Base-by-base conservation (phyloP, 2,888 invertebrate species). In the Scaptomyza tumidula region DNA sequence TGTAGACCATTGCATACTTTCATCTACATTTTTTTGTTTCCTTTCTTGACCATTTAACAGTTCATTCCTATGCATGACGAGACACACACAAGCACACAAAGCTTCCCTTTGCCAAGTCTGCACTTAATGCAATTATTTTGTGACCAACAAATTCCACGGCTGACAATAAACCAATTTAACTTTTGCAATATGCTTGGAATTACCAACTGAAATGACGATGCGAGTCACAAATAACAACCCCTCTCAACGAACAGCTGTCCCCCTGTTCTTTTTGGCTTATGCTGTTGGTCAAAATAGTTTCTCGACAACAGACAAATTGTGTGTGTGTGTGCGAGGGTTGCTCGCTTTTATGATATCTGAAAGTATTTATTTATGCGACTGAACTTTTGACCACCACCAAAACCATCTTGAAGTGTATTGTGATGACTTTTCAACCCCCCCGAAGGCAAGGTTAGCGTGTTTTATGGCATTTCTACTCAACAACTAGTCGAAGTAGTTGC, bases 131-230 rank as follows among this genome's bases (percentile, higher is more conserved):
- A 87, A 81, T 87, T 75, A 87, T 85, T 75, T 57, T 46, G 54
- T 72, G 75, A 49, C 48, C 54, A 53, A 75, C 16, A 41, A 37
- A 10, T 75, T 75, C 75, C 75, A 75, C 54, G 60, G 53, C 75
- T 72, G 75, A 81, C 80, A 79, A 79, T 81, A 89, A 83, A 89
- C 79, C 89, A 90, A 90, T 90, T 90, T 87, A 89, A 89, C 89
- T 89, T 90, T 88, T 70, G 88, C 89, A 89, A 89, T 89, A 87
- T 90, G 89, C 89, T 83, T 80, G 78, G 83, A 70, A 78, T 87
- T 84, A 87, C 76, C 78, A 68, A 75, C 75, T 64, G 67, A 69
- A 77, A 16, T 41, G 16, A 66, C 61, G 69, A 64, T 44, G 33
- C 55, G 24, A 24, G 24, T 24, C 24, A 24, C 24, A 24, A 24